Base-by-base conservation (phyloP, 2,888 invertebrate species). In the Diarsia mendica region DNA sequence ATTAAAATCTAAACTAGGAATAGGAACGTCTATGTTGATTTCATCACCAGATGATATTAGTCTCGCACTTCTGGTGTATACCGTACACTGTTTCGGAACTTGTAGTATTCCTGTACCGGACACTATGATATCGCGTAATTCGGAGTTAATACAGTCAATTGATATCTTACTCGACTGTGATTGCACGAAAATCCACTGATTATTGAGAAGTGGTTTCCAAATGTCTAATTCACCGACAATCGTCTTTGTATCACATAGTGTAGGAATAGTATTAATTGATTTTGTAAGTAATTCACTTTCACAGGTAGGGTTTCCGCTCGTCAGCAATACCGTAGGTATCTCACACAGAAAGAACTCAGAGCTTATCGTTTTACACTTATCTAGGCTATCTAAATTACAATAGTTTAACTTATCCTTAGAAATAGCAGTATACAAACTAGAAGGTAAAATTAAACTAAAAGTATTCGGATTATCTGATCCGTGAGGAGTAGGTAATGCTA, bases 231-330 rank as follows among this genome's bases (percentile, higher is more conserved):
- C 65, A 18, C 28, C 10, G 33, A 49, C 9, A n/a, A n/a, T n/a
- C n/a, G n/a, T n/a, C n/a, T n/a, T n/a, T n/a, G n/a, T 65, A 11
- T 44, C 65, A 49, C 65, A 65, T 28, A 28, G 64, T 9, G 15
- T 46, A 46, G 64, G 64, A 3, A 66, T 49, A 33, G 65, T 28
- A 66, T 28, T 49, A 48, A 66, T 28, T 1, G 64, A 46, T 64
- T 46, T 64, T 3, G 65, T 66, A 33, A 66, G 49, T 28, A 66
- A 49, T 66, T 66, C 66, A 20, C 66, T 66, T 66, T 66, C 66
- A 49, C 66, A 49, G 20, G 11, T 66, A 44, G 66, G 49, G 15
- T 51, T 66, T 11, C 49, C 33, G n/a, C 10, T 66, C 2, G 66
- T 51, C 66, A 49, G n/a, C 49, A 23, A 20, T 44, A 66, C 33